Percentiles rank a stretch among this genome's conserved stretches.
phyloP scores from a whole-genome alignment of 2,797 vertebrate genomes.

The Betta splendens region DNA sequence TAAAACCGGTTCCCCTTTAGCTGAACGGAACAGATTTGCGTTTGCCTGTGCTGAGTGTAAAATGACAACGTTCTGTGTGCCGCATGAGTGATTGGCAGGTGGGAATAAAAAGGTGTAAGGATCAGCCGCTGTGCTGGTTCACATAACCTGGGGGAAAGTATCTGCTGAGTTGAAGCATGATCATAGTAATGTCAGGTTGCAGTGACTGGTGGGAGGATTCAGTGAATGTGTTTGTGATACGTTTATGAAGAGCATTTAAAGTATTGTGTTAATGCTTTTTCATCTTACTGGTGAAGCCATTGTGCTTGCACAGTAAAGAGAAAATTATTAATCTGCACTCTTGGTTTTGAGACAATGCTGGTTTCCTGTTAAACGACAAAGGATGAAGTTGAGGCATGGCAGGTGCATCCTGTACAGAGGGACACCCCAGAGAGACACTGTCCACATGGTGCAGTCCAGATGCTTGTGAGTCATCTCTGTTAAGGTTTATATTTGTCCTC shows the following conservation, averaged over 20 bases:
- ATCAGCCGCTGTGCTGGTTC: slow-evolving; percentile 27
- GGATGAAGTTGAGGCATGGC: slow-evolving; percentile 31
- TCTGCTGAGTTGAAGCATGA: not conserved
- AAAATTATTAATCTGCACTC: not conserved
- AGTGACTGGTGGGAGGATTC: not conserved
- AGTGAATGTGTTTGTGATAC: not conserved
- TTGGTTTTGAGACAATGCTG: slow-evolving; percentile 7
- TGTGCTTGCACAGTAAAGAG: slow-evolving; percentile 18
- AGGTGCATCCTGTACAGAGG: slow-evolving; percentile 62
- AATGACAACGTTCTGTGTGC: not conserved
- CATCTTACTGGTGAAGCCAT: slow-evolving; percentile 10
- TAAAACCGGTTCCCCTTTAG: slow-evolving; percentile 7
- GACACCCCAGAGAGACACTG: not conserved
- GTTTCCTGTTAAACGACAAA: slow-evolving; percentile 63
- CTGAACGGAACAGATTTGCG: no score
- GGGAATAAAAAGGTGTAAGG: slow-evolving; percentile 32
- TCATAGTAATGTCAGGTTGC: not conserved
- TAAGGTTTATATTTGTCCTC: slow-evolving; percentile 19
- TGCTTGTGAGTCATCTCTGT: not conserved
- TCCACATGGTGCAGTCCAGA: slow-evolving; percentile 1
- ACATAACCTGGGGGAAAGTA: not conserved
- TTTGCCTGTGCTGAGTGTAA: no score
- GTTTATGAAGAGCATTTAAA: no score
- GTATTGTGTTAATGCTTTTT: slow-evolving; percentile 11
- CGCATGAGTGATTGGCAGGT: slow-evolving; percentile 23